These are phyloP conservation scores for Tetragonisca angustula DNA, from an alignment of 2,888 invertebrate genomes.

Conservation along the genomic window DNA sequence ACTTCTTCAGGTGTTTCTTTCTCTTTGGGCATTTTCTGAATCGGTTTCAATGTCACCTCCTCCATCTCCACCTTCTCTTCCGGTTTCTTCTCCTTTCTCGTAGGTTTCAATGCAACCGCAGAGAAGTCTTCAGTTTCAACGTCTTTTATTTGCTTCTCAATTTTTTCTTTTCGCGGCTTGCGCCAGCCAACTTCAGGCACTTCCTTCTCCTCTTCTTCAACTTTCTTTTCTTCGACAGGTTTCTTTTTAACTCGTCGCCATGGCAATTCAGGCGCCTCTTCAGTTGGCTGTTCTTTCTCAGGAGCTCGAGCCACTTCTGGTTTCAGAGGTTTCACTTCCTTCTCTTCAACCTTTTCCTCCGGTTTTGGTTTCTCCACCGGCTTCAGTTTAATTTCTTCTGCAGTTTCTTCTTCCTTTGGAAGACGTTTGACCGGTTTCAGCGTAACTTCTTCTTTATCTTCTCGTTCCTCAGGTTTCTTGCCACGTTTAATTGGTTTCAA, in stretches of 20 bases:
- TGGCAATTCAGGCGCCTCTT: constrained; percentile 65
- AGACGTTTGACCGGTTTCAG: constrained; percentile 70
- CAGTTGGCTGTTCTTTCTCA: constrained; percentile 69
- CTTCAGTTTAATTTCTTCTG: constrained; percentile 81
- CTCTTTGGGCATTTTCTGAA: constrained; percentile 78
- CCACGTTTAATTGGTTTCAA: constrained; percentile 70
- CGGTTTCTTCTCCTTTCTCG: constrained; percentile 62
- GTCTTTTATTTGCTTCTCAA: constrained; percentile 60
- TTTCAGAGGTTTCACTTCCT: constrained; percentile 43
- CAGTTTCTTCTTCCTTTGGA: constrained; percentile 77
- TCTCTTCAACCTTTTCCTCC: constrained; percentile 68
- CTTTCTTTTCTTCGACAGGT: constrained; percentile 55
- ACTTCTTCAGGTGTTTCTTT: constrained; percentile 81
- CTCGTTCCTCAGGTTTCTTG: constrained; percentile 48
- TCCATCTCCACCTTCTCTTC: constrained; percentile 69
- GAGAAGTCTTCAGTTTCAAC: constrained; percentile 70
- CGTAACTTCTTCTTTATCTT: constrained; percentile 64
- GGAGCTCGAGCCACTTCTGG: constrained; percentile 22
- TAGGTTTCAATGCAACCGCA: constrained; percentile 65
- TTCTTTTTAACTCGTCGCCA: constrained; percentile 75
- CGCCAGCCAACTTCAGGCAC: constrained; percentile 77
- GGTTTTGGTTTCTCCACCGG: constrained; percentile 68
- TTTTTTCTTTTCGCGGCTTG: constrained; percentile 67
- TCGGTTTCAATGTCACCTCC: constrained; percentile 74
- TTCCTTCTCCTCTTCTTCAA: constrained; percentile 72